Evolutionary conservation across 2,888 invertebrate species (phyloP).

Genomic region (Operophtera brumata): DNA sequence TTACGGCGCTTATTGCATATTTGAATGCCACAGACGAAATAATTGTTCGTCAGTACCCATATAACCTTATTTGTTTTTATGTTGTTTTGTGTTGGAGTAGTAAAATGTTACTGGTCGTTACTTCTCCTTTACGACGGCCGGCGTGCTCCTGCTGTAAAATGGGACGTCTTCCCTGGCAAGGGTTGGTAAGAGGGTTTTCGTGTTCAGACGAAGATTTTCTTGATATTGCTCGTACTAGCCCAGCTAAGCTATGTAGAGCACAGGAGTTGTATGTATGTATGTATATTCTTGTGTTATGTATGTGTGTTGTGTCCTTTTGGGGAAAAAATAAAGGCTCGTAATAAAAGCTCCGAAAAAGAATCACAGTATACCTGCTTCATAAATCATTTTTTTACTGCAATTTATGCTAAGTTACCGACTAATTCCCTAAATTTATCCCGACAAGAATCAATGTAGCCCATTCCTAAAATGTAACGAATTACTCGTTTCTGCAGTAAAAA

Average conservation of each 20-base stretch:
- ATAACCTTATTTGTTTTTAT: conserved; percentile 49
- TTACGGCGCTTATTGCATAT: conserved; percentile 22
- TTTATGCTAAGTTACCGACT: no score
- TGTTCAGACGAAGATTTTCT: conserved; percentile 35
- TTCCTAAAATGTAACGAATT: no score
- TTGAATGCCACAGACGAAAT: conserved; percentile 11
- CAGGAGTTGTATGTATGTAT: background rate
- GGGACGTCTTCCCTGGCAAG: conserved; percentile 36
- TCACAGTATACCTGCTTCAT: no score
- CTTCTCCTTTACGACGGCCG: conserved; percentile 50
- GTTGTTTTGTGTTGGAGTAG: conserved; percentile 49
- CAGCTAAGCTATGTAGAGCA: background rate
- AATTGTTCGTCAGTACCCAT: conserved; percentile 11
- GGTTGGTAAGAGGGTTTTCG: conserved; percentile 42
- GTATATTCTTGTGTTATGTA: no score
- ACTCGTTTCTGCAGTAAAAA: no score
- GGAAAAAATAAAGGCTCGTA: no score
- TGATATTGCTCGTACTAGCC: conserved; percentile 6
- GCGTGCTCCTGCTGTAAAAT: conserved; percentile 47
- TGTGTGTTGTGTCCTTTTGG: no score
- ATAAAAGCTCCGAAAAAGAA: no score
- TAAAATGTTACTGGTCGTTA: conserved; percentile 58
- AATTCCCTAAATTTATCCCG: no score
- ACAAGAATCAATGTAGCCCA: no score
- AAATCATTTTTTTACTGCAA: no score